Evolutionary conservation across 2,797 vertebrate genomes (phyloP).

Genomic region (Enteromius trimaculatus): DNA sequence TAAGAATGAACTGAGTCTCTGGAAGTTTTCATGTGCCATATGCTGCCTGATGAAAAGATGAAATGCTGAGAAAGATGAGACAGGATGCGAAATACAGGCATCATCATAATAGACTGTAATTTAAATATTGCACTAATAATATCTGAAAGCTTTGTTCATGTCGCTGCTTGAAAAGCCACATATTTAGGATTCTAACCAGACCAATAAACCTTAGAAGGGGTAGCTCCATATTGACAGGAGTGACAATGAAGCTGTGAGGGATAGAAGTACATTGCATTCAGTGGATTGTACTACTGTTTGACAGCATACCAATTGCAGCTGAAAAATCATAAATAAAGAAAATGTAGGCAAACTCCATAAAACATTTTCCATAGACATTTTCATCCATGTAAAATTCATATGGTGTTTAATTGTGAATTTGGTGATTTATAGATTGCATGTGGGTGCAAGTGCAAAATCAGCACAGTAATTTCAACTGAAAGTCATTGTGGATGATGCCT

Average conservation of each 20-base stretch:
- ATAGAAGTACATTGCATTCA: background rate
- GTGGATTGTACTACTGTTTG: background rate
- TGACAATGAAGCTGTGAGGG: background rate
- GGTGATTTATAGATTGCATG: background rate
- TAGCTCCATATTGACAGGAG: background rate
- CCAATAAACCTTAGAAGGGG: background rate
- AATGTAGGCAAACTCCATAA: background rate
- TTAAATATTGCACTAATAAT: background rate
- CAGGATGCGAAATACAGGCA: background rate
- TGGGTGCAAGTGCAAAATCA: background rate
- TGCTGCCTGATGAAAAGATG: constrained; percentile 9
- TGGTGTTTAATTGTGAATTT: background rate
- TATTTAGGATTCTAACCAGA: background rate
- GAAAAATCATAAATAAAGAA: background rate
- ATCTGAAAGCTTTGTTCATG: background rate
- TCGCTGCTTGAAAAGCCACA: background rate
- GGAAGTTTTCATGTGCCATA: background rate
- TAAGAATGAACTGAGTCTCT: background rate
- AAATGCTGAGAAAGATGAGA: constrained; percentile 11
- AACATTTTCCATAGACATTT: background rate
- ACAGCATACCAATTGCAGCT: background rate
- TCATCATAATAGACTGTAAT: background rate
- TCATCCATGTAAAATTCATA: background rate
- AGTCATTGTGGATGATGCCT: background rate
- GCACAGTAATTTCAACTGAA: background rate